These are phyloP conservation scores for Boleophthalmus pectinirostris DNA, from an alignment of 2,113 vertebrate genomes.

Conservation along the genomic window DNA sequence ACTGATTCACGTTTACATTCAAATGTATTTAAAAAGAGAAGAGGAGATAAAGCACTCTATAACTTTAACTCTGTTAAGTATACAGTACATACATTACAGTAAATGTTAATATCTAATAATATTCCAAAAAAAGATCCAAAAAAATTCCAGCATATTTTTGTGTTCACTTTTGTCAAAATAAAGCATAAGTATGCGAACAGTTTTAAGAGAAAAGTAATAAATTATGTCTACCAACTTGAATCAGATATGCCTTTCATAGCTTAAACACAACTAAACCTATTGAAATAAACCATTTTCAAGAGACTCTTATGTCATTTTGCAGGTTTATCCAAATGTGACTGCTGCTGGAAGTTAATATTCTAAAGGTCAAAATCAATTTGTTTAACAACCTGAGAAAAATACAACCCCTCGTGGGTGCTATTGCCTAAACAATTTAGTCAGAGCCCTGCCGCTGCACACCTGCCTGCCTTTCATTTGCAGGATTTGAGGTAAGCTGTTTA, in stretches of 20 bases:
- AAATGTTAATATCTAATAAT: not conserved
- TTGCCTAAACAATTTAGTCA: slow-evolving; percentile 50
- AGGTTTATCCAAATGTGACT: slow-evolving; percentile 31
- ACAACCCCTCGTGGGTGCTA: slow-evolving; percentile 49
- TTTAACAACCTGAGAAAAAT: slow-evolving; percentile 44
- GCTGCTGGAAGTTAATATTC: slow-evolving; percentile 28
- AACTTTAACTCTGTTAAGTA: no score
- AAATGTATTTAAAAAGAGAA: no score
- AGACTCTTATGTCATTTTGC: not conserved
- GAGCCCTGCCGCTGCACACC: slow-evolving; percentile 32
- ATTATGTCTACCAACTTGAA: not conserved
- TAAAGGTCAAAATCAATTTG: slow-evolving; percentile 64
- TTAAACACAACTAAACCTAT: not conserved
- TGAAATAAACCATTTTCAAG: not conserved
- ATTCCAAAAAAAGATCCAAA: no score
- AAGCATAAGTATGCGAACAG: not conserved
- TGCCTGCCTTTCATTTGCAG: slow-evolving; percentile 44
- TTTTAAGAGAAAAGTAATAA: not conserved
- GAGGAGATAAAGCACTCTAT: no score
- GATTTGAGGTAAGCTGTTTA: slow-evolving; percentile 56
- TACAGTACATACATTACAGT: not conserved
- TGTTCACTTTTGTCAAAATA: not conserved
- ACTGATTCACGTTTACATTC: no score
- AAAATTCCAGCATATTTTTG: no score
- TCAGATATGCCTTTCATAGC: not conserved